Base-by-base conservation (phyloP, 2,888 invertebrate genomes). In the Micoletzkya japonica region DNA sequence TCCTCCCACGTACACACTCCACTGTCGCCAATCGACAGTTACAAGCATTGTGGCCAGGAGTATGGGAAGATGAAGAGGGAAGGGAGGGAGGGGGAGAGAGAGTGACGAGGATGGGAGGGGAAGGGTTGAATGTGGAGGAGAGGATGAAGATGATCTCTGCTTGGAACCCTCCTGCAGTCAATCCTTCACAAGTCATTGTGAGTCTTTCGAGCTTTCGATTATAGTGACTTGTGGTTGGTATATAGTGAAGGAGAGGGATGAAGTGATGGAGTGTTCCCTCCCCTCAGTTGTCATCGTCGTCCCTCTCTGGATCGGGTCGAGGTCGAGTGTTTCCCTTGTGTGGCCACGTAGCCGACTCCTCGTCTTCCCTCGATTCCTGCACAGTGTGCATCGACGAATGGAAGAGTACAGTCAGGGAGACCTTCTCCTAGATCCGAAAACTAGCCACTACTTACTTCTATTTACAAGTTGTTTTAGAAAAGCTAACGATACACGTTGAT, bases 1-100 rank as follows among this genome's bases (percentile, higher is more conserved):
- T 60, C 26, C 74, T 78, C 17, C 78, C 78, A 3, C 70, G 76
- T 72, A 74, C 74, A 20, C 28, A 37, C 10, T 57, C 54, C 17
- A 67, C 67, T 17, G 30, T 64, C 3, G 36, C 63, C 4, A 57
- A 54, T 67, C 37, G 67, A 10, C 67, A 67, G 44, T 6, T 67
- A 6, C 54, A 57, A 32, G 26, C 67, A 4, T 24, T 67, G 7
- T 67, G 67, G 67, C 57, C 67, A 24, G 37, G 39, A 28, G 67
- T 67, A 4, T 67, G 67, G 67, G 57, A 52, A 10, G 63, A 64
- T 24, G 63, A 50, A 17, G 63, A 52, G n/a, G 52, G 50, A 10
- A 50, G 32, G 52, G 34, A 34, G 24, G 63, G 34, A 64, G 50
- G 50, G 52, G 26, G 52, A 44, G 49, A 61, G 26, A 61, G 30